Percentiles rank a stretch among this genome's conserved stretches.
phyloP scores from a whole-genome alignment of 1,140 invertebrate genomes.

The Trichonephila clavipes region DNA sequence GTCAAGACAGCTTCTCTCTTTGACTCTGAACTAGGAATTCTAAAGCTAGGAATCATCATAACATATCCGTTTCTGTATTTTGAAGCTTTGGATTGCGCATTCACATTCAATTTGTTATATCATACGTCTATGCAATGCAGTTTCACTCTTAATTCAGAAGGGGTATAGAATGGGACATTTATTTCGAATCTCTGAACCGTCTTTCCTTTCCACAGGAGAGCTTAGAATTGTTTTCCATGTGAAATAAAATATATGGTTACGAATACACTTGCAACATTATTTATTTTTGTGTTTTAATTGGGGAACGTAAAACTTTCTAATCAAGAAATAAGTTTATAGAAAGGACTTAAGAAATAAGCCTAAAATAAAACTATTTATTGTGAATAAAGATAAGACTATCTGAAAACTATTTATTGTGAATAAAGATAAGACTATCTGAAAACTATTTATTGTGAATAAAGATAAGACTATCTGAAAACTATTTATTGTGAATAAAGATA shows the following conservation, averaged over 20 bases:
- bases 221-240: not conserved
- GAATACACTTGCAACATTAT: no score
- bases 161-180: not conserved
- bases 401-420: no score
- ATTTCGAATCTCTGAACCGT: not conserved
- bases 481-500: no score
- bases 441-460: no score
- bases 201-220: not conserved
- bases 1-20: not conserved
- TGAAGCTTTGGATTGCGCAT: constrained; percentile 45
- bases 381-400: no score
- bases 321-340: no score
- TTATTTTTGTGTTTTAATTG: no score
- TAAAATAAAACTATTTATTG: no score
- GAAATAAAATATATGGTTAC: not conserved
- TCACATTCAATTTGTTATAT: constrained; percentile 50
- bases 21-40: not conserved
- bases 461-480: no score
- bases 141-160: not conserved
- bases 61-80: not conserved
- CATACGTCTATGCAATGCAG: not conserved
- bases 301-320: no score
- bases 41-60: not conserved
- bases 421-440: no score
- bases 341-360: no score